phyloP scores from a whole-genome alignment of 2,888 invertebrate species.

The Thera obeliscata region DNA sequence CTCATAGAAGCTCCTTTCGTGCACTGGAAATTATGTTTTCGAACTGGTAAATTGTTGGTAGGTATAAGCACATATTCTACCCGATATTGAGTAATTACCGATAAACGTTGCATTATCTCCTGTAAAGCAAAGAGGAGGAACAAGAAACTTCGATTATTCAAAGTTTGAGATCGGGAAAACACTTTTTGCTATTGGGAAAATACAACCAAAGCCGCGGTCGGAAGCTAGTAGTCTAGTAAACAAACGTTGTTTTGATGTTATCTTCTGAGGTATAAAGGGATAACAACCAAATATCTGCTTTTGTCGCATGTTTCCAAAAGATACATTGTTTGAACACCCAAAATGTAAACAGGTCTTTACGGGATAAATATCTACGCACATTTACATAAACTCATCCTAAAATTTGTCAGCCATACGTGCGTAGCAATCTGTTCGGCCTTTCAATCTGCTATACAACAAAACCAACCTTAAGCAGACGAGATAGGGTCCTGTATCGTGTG shows the following conservation, averaged over 20 bases:
- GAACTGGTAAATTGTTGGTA: too few relatives aligned
- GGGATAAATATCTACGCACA: conserved; percentile 23
- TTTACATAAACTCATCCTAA: conserved; percentile 38
- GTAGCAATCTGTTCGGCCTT: conserved; percentile 31
- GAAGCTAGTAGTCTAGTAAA: too few relatives aligned
- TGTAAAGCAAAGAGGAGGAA: too few relatives aligned
- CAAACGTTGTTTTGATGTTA: neutral
- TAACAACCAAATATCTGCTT: neutral
- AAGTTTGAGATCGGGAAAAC: too few relatives aligned
- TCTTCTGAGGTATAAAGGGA: neutral
- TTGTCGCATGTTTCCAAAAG: neutral
- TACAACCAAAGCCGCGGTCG: too few relatives aligned
- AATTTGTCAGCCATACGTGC: conserved; percentile 42
- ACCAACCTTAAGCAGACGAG: conserved; percentile 1
- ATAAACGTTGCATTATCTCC: too few relatives aligned
- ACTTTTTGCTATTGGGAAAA: too few relatives aligned
- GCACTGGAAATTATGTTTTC: too few relatives aligned
- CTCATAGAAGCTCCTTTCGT: too few relatives aligned
- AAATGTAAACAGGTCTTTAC: conserved; percentile 7
- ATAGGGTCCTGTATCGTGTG: conserved; percentile 20
- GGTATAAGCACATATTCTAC: too few relatives aligned
- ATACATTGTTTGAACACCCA: conserved; percentile 8
- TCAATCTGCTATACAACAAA: neutral
- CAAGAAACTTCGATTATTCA: too few relatives aligned
- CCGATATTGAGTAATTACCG: too few relatives aligned